These are phyloP conservation scores for Cryptoblepharus egeriae DNA, from an alignment of 2,797 vertebrate genomes.

Conservation along the genomic window DNA sequence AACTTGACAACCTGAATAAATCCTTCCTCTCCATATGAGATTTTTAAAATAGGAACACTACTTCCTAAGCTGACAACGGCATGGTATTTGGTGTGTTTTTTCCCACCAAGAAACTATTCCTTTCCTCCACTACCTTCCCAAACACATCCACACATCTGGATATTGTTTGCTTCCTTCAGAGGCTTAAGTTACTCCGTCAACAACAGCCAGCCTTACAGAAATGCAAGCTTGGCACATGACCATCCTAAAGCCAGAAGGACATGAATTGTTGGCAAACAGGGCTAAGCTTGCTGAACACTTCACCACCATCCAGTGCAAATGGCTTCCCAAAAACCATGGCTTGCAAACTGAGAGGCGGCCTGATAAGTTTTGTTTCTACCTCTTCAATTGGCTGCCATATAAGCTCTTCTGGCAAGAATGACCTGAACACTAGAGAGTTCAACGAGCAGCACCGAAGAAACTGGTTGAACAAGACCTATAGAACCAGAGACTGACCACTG, in stretches of 20 bases:
- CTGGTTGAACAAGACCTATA: too few relatives aligned
- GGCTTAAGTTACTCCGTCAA: constrained; percentile 12
- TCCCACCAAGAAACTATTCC: not conserved
- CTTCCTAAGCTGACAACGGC: constrained; percentile 13
- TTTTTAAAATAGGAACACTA: constrained; percentile 3
- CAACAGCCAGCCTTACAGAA: not conserved
- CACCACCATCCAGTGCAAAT: not conserved
- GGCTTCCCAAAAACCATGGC: not conserved
- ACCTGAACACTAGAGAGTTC: too few relatives aligned
- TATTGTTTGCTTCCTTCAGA: constrained; percentile 25
- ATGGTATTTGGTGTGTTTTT: not conserved
- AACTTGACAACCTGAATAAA: constrained; percentile 23
- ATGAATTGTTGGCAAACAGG: constrained; percentile 3
- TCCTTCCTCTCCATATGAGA: constrained; percentile 1
- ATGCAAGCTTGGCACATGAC: not conserved
- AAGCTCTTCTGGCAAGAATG: too few relatives aligned
- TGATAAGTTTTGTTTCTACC: too few relatives aligned
- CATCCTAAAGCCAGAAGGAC: not conserved
- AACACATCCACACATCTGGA: constrained; percentile 23
- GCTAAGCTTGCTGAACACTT: not conserved
- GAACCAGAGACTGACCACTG: too few relatives aligned
- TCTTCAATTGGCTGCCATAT: too few relatives aligned
- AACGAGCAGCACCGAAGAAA: too few relatives aligned
- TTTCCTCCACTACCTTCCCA: not conserved
- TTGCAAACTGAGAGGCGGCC: not conserved